A percentile compares a stretch with the other conserved stretches of the same genome.
Evolutionary conservation across 2,888 invertebrate genomes (phyloP).

Genomic region (Neoaliturus tenellus): DNA sequence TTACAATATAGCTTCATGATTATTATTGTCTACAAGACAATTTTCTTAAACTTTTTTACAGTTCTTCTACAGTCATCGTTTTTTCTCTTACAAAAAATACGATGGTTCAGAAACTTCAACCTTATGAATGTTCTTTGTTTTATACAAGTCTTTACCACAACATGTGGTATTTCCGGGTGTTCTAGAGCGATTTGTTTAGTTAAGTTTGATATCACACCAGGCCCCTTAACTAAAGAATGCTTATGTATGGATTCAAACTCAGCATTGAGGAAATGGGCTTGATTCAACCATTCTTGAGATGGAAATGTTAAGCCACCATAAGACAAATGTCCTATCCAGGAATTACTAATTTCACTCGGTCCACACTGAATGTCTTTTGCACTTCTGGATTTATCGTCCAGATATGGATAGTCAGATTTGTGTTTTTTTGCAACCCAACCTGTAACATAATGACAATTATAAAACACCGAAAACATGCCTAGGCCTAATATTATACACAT

Average conservation of each 20-base stretch:
- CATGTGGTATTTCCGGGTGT: background rate
- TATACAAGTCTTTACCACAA: background rate
- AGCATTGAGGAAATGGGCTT: background rate
- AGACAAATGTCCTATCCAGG: conserved; percentile 35
- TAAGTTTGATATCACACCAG: background rate
- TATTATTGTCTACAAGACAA: no score
- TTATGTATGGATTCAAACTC: background rate
- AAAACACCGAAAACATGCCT: no score
- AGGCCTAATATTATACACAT: no score
- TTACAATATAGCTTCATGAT: no score
- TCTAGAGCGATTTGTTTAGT: no score
- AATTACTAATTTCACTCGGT: background rate
- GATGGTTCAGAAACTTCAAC: background rate
- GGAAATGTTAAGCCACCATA: conserved; percentile 16
- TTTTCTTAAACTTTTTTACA: background rate
- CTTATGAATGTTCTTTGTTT: background rate
- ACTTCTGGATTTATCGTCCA: background rate
- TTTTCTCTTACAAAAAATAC: background rate
- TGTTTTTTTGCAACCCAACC: conserved; percentile 35
- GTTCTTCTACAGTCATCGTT: background rate
- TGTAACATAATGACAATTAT: no score
- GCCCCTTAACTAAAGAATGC: background rate
- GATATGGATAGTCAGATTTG: background rate
- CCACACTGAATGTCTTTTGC: background rate
- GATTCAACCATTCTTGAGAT: conserved; percentile 22